A percentile compares a stretch with the other conserved stretches of the same genome.
Evolutionary conservation across 2,113 vertebrate species (phyloP).

Genomic region (Xerus inauris): DNA sequence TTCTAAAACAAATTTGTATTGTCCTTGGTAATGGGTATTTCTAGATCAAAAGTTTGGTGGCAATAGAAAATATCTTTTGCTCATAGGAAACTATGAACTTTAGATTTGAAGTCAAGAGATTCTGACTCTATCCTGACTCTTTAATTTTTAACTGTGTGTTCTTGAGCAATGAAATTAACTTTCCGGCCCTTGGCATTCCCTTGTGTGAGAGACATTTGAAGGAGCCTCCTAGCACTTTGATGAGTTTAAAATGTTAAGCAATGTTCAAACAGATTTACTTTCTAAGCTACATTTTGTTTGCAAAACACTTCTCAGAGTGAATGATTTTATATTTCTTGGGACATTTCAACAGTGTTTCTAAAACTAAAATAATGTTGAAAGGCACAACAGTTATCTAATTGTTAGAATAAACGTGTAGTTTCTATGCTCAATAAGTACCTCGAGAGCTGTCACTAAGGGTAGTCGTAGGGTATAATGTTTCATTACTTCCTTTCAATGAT

Average conservation of each 20-base stretch:
- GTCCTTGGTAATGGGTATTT: slow-evolving; percentile 6
- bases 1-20: slow-evolving; percentile 55
- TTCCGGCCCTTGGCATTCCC: not conserved
- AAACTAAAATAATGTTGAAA: slow-evolving; percentile 21
- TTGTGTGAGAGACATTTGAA: not conserved
- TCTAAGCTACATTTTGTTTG: slow-evolving; percentile 57
- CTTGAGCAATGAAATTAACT: not conserved
- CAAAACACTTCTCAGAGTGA: slow-evolving; percentile 37
- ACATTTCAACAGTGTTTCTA: not conserved
- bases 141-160: not conserved
- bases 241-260: slow-evolving; percentile 52
- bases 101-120: slow-evolving; percentile 3
- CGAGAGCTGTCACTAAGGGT: not conserved
- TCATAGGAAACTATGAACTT: not conserved
- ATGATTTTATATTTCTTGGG: not conserved
- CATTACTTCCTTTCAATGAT: not conserved
- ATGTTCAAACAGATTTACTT: slow-evolving; percentile 26
- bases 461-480: not conserved
- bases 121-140: not conserved
- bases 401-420: slow-evolving; percentile 17
- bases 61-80: too few relatives aligned
- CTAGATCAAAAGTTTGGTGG: not conserved
- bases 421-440: not conserved
- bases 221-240: not conserved
- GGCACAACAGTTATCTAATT: not conserved